A percentile compares a stretch with the other conserved stretches of the same genome.
phyloP scores from a whole-genome alignment of 2,113 vertebrate species.

The Osmerus mordax region DNA sequence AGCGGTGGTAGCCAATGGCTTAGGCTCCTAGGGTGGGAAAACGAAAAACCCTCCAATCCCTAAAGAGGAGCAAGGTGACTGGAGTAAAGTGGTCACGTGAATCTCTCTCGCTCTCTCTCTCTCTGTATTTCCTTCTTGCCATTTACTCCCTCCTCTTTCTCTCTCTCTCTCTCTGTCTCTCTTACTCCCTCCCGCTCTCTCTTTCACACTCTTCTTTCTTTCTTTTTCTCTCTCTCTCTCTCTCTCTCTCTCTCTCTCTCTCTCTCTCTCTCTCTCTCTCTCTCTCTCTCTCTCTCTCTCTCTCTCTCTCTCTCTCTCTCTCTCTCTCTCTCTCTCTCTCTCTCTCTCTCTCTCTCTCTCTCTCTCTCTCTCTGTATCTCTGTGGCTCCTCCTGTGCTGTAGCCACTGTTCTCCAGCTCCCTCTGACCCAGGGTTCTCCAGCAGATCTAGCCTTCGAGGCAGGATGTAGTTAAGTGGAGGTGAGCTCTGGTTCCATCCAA shows the following conservation, averaged over 20 bases:
- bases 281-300: not conserved
- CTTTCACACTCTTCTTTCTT: no score
- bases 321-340: not conserved
- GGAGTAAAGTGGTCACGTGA: slow-evolving; percentile 86
- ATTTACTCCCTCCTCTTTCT: no score
- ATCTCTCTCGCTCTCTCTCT: slow-evolving; percentile 40
- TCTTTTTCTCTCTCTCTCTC: no score
- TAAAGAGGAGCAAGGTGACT: slow-evolving; percentile 79
- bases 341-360: not conserved
- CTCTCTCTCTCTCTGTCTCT: slow-evolving; percentile 19
- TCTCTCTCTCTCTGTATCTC: not conserved
- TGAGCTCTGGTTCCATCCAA: slow-evolving; percentile 25
- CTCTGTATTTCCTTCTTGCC: no score
- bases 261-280: no score
- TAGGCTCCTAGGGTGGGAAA: slow-evolving; percentile 51
- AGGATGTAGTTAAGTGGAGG: slow-evolving; percentile 16
- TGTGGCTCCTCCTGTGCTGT: slow-evolving; percentile 39
- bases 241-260: no score
- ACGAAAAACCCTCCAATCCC: slow-evolving; percentile 69
- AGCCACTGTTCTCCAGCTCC: slow-evolving; percentile 22
- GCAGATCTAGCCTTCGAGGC: not conserved
- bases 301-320: slow-evolving; percentile 29
- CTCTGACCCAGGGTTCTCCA: no score
- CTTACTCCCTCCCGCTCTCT: not conserved
- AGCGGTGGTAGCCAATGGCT: slow-evolving; percentile 37